Conservation (phyloP, 2,113 vertebrate genomes). For the Thunnus thynnus region DNA sequence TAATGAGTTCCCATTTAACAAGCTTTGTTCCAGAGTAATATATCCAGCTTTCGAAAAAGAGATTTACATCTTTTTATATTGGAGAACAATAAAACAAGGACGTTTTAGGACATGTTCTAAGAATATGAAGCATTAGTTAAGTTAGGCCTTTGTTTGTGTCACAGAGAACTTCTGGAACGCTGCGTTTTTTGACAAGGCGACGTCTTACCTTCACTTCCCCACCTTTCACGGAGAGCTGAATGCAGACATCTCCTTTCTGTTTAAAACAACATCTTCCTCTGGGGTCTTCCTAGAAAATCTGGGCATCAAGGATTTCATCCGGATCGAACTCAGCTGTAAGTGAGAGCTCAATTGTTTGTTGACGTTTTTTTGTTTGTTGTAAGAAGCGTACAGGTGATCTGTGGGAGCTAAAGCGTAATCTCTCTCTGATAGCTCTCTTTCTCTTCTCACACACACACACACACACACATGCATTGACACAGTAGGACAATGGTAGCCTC, state of each 20-base stretch:
- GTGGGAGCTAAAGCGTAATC: not conserved
- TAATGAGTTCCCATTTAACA: slow-evolving; percentile 62
- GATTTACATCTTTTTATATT: not conserved
- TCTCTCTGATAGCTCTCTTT: not conserved
- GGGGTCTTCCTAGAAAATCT: slow-evolving; percentile 97
- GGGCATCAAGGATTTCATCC: slow-evolving; percentile 97
- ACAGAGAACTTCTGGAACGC: slow-evolving; percentile 96
- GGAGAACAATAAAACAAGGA: not conserved
- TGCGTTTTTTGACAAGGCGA: slow-evolving; percentile 94
- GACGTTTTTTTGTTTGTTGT: not conserved
- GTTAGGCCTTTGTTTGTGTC: slow-evolving; percentile 10
- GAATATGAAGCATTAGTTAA: not conserved
- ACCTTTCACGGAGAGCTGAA: slow-evolving; percentile 97
- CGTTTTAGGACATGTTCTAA: too few relatives aligned
- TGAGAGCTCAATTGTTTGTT: slow-evolving; percentile 46
- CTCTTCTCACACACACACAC: slow-evolving; percentile 3
- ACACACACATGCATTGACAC: slow-evolving; percentile 2
- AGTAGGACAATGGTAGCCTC: not conserved
- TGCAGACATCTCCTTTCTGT: slow-evolving; percentile 95
- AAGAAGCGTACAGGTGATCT: not conserved
- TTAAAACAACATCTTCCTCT: slow-evolving; percentile 94
- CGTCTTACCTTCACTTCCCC: slow-evolving; percentile 96
- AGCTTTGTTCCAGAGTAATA: slow-evolving; percentile 43
- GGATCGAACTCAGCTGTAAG: slow-evolving; percentile 96
- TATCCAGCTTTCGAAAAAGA: not conserved